Base-by-base conservation (phyloP, 2,797 vertebrate species). In the Coregonus sp. region DNA sequence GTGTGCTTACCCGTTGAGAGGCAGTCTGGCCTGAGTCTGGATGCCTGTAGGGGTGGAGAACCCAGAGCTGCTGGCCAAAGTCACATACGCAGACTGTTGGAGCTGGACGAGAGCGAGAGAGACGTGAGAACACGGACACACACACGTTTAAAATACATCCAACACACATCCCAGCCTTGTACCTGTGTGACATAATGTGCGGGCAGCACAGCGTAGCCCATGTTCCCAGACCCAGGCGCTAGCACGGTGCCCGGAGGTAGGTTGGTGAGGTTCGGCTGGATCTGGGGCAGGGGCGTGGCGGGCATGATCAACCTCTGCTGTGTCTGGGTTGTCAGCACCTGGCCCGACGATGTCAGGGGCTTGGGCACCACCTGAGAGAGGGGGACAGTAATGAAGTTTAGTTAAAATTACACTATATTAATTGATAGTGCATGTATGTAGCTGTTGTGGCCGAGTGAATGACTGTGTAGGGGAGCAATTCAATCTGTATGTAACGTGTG, bases 301-400 rank as follows among this genome's bases (percentile, higher is more conserved):
- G 98, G 98, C 98, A 99, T 99, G 87, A 99, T 99, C 50, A 99
- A 96, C 66, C 98, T 93, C 71, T 99, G 98, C 79, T 98, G 98
- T 2, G 96, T 96, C 88, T 99, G 97, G 82, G 93, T 95, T 77
- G 96, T 96, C 16, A 98, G 95, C 9, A 98, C 94, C 79, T 98
- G 97, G 16, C 97, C 88, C 70, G 94, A 77, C 9, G 40, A 47
- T 68, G 95, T 95, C 80, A 99, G 86, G 1, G 97, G 94, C 85
- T 99, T 99, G 7, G 97, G 96, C 1, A 94, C 95, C 84, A 99
- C 96, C 98, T 99, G 72, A 33, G 84, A 31, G 86, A 15, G 70
- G 31, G 84, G 31, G 87, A 25, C 47, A n/a, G 18, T 25, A 35
- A 12, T 31, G 11, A 20, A 33, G 4, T 15, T 50, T 16, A 15